Conservation (phyloP, 2,888 invertebrate species). For the Mesoligia furuncula region DNA sequence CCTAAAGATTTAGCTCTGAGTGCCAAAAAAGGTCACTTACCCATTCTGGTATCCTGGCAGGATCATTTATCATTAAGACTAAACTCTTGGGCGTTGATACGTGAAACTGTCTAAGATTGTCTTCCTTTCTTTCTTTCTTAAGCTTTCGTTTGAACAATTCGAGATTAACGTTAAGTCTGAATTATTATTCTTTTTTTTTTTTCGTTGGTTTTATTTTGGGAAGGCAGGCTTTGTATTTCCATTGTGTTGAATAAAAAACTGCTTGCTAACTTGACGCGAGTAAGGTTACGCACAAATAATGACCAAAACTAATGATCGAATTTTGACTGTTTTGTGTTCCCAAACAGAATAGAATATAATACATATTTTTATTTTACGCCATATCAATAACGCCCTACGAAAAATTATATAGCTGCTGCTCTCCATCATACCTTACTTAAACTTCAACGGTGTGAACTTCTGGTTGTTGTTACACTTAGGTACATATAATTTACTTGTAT, state of each 20-base stretch:
- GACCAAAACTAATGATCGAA: background rate
- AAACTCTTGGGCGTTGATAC: constrained; percentile 59
- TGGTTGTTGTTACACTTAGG: too few relatives aligned
- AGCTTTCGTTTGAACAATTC: constrained; percentile 45
- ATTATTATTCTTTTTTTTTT: constrained; percentile 43
- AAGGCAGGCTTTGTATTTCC: background rate
- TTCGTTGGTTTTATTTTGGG: background rate
- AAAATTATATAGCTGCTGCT: too few relatives aligned
- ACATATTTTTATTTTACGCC: too few relatives aligned
- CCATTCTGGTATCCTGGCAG: background rate
- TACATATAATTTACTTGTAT: too few relatives aligned
- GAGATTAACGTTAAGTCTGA: constrained; percentile 56
- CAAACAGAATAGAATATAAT: background rate
- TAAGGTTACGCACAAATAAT: background rate
- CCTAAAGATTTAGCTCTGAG: constrained; percentile 41
- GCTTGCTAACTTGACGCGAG: too few relatives aligned
- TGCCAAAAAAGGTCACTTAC: constrained; percentile 50
- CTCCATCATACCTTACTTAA: too few relatives aligned
- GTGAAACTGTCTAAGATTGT: constrained; percentile 58
- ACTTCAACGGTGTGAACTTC: too few relatives aligned
- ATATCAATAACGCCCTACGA: background rate
- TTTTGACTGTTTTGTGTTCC: background rate
- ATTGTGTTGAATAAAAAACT: background rate
- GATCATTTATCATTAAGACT: constrained; percentile 65
- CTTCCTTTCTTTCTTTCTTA: constrained; percentile 38